Evolutionary conservation across 2,113 vertebrate species (phyloP).

Genomic region (Lycaon pictus): DNA sequence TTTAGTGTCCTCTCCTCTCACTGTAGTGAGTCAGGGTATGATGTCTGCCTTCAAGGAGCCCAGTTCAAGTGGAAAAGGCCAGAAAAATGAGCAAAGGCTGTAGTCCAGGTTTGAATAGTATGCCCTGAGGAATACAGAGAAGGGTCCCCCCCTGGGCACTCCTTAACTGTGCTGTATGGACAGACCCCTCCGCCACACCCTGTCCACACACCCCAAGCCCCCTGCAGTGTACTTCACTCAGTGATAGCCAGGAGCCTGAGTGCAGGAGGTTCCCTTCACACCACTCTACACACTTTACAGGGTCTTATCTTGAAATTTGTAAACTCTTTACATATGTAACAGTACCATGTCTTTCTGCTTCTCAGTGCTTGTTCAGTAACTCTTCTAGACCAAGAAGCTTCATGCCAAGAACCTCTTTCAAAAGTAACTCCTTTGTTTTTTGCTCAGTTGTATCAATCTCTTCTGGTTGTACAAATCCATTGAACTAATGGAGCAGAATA

Average conservation of each 20-base stretch:
- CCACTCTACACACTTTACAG: not conserved
- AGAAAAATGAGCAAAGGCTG: not conserved
- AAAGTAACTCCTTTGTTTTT: not conserved
- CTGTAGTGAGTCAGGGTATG: not conserved
- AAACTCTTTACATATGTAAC: not conserved
- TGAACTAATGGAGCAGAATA: not conserved
- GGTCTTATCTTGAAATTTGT: not conserved
- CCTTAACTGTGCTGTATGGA: not conserved
- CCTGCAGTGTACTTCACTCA: rapidly evolving
- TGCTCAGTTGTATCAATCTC: not conserved
- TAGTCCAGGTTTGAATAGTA: not conserved
- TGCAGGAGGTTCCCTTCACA: not conserved
- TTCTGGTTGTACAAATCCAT: not conserved
- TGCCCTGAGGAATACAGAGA: not conserved
- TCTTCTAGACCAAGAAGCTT: not conserved
- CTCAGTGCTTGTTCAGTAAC: not conserved
- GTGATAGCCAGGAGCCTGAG: not conserved
- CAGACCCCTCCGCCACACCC: rapidly evolving
- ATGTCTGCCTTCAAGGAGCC: not conserved
- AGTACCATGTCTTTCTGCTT: not conserved
- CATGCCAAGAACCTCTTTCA: not conserved
- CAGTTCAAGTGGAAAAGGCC: not conserved
- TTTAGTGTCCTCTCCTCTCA: not conserved
- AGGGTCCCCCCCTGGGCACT: not conserved
- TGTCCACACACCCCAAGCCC: no score